A percentile compares a stretch with the other conserved stretches of the same genome.
Conservation (phyloP, 2,113 vertebrate genomes). For the Datnioides undecimradiatus region DNA sequence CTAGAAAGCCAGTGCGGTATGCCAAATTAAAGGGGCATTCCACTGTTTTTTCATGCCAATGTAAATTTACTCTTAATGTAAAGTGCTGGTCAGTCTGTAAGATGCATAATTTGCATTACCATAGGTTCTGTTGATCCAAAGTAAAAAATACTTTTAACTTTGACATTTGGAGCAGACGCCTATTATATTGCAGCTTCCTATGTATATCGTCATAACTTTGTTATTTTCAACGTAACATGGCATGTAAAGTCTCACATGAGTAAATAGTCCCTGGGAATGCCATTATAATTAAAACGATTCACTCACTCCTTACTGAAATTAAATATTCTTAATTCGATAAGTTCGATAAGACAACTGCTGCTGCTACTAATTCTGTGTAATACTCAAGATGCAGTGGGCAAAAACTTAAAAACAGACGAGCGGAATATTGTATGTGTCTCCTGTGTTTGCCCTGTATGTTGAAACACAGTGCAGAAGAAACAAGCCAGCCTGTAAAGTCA, state of each 20-base stretch:
- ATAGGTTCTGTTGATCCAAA: not conserved
- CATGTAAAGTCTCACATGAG: slow-evolving; percentile 1
- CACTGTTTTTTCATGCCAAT: not conserved
- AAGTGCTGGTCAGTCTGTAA: not conserved
- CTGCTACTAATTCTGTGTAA: not conserved
- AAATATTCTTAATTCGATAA: slow-evolving; percentile 1
- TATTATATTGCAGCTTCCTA: not conserved
- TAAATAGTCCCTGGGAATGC: slow-evolving; percentile 20
- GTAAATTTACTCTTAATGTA: not conserved
- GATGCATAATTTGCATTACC: too few relatives aligned
- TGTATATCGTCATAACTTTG: not conserved
- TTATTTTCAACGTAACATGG: slow-evolving; percentile 24
- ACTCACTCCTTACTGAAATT: slow-evolving; percentile 8
- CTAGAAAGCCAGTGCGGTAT: not conserved
- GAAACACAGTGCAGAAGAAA: not conserved
- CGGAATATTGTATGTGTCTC: not conserved
- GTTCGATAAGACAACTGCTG: not conserved
- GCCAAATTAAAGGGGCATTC: not conserved
- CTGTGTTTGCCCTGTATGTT: not conserved
- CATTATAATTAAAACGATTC: slow-evolving; percentile 12
- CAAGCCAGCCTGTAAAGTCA: not conserved
- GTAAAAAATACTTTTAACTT: not conserved
- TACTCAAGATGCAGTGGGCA: not conserved
- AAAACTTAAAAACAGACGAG: not conserved
- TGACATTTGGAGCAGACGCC: not conserved